Base-by-base conservation (phyloP, 2,797 vertebrate genomes). In the Pempheris klunzingeri region DNA sequence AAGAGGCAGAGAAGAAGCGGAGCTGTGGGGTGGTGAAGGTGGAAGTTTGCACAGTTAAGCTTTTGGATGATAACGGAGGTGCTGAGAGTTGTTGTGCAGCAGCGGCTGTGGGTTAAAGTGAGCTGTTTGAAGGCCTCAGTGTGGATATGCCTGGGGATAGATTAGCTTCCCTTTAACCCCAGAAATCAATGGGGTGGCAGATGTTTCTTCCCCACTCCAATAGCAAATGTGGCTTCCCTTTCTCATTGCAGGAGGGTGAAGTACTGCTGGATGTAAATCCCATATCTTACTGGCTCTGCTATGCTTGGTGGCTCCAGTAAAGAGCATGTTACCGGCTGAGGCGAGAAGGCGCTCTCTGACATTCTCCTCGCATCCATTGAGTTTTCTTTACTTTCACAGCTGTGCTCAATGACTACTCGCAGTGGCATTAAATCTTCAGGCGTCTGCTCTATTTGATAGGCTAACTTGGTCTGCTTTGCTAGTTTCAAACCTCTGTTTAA, bases 81-180 rank as follows among this genome's bases (percentile, higher is more conserved):
- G 55, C 41, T 34, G 20, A 39, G 58, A 64, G 78, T 71, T 73
- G 79, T 67, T 71, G 77, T 60, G 57, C 9, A 10, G 68, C 58
- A 11, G 77, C 14, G 32, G 34, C 53, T 63, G 49, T 49, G 61
- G 34, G 60, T 54, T 71, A 44, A 74, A 82, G 70, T 57, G 74
- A 91, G 80, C 78, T 58, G 75, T 77, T 74, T 67, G 66, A 78
- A 79, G 81, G 44, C 80, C 63, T 67, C 32, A 12, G 75, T 18
- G 47, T 58, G 58, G 81, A 68, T 60, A 32, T 64, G 85, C 78
- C 74, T 10, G 14, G 74, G 74, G 90, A 69, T 65, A 73, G 82
- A 88, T 90, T 83, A 81, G 76, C 68, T 78, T 80, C 60, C 58
- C 50, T 70, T 84, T 76, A 81, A 89, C 83, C 81, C 78, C 59